Evolutionary conservation across 2,888 invertebrate species (phyloP).

Genomic region (Platycnemis pennipes): DNA sequence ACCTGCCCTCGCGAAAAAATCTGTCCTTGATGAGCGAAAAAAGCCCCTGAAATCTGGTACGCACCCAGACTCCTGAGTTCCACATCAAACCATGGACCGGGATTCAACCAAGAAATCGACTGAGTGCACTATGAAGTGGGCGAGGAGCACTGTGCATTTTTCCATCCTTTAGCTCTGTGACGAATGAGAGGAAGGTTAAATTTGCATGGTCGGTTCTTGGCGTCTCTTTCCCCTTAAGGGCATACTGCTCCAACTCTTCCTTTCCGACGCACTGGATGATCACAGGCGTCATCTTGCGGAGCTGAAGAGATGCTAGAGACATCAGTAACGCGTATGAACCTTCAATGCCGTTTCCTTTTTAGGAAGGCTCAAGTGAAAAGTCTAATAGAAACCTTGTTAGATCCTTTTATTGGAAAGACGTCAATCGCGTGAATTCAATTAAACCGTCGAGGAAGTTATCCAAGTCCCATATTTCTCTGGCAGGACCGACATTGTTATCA

Average conservation of each 20-base stretch:
- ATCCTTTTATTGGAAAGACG: neutral
- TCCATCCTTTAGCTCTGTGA: too few relatives aligned
- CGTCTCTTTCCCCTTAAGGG: too few relatives aligned
- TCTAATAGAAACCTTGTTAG: too few relatives aligned
- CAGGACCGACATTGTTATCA: neutral
- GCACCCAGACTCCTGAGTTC: neutral
- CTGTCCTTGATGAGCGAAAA: constrained; percentile 18
- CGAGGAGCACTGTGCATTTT: neutral
- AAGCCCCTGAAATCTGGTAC: neutral
- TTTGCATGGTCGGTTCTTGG: too few relatives aligned
- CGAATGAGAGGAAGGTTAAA: too few relatives aligned
- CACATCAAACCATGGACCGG: neutral
- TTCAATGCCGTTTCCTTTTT: neutral
- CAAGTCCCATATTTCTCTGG: neutral
- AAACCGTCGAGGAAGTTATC: neutral
- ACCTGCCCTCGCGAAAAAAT: too few relatives aligned
- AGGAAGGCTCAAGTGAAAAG: neutral
- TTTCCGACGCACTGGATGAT: too few relatives aligned
- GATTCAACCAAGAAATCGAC: neutral
- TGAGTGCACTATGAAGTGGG: neutral
- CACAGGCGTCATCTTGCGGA: too few relatives aligned
- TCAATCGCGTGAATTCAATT: neutral
- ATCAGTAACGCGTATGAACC: too few relatives aligned
- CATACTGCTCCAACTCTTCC: too few relatives aligned
- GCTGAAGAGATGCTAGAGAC: too few relatives aligned